phyloP scores from a whole-genome alignment of 2,113 vertebrate genomes.

The Thalassoma bifasciatum region DNA sequence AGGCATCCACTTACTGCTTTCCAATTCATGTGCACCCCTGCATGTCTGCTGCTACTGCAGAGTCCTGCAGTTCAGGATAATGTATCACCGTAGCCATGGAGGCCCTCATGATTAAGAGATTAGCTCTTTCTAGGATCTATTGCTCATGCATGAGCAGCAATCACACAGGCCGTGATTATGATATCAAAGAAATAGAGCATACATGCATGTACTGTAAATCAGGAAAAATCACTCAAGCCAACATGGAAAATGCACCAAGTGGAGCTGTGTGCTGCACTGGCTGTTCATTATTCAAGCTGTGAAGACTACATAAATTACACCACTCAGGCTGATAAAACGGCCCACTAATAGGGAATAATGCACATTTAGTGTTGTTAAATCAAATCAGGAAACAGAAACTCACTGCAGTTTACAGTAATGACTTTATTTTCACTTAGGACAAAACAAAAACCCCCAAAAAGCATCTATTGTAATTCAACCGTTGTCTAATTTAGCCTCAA shows the following conservation, averaged over 20 bases:
- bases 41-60: not conserved
- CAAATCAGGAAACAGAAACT: conserved; percentile 48
- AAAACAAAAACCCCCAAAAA: conserved; percentile 50
- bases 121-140: conserved; percentile 15
- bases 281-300: conserved; percentile 60
- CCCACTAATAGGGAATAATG: conserved; percentile 64
- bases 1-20: conserved; percentile 14
- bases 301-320: conserved; percentile 56
- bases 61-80: conserved; percentile 1
- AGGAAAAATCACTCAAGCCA: conserved; percentile 2
- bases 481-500: conserved; percentile 37
- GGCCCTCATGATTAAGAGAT: conserved; percentile 24
- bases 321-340: conserved; percentile 62
- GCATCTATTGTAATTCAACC: conserved; percentile 38
- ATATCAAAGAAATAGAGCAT: conserved; percentile 38
- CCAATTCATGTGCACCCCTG: conserved; percentile 5
- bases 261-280: conserved; percentile 24
- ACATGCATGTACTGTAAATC: not conserved
- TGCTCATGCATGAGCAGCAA: conserved; percentile 6
- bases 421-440: conserved; percentile 48
- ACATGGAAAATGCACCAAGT: conserved; percentile 7
- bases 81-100: conserved; percentile 7
- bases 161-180: conserved; percentile 7
- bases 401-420: conserved; percentile 26
- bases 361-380: conserved; percentile 56